phyloP scores from a whole-genome alignment of 2,888 invertebrate species.

The Carpatolechia fugitivella region DNA sequence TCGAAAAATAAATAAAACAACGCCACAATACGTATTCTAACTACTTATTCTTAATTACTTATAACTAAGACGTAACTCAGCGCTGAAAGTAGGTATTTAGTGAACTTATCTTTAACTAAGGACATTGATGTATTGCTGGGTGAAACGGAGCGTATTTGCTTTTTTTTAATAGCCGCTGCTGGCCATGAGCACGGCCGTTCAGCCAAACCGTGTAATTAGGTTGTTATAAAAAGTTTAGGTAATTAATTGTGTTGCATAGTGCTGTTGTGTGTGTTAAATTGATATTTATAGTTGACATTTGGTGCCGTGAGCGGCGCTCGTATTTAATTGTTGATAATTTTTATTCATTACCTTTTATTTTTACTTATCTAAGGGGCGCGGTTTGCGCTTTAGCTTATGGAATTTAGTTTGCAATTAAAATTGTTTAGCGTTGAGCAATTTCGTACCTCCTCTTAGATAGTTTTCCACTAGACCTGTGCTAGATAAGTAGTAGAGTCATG shows the following conservation, averaged over 20 bases:
- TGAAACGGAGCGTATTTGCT: constrained; percentile 51
- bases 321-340: constrained; percentile 47
- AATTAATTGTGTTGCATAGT: constrained; percentile 65
- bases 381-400: constrained; percentile 19
- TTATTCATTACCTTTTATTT: constrained; percentile 34
- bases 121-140: constrained; percentile 68
- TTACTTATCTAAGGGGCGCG: constrained; percentile 25
- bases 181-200: constrained; percentile 41
- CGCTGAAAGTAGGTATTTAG: constrained; percentile 69
- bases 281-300: constrained; percentile 72
- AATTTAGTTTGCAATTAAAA: constrained; percentile 34
- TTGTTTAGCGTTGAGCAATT: constrained; percentile 6
- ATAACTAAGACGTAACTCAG: constrained; percentile 74
- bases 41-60: constrained; percentile 75
- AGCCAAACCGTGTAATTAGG: constrained; percentile 66
- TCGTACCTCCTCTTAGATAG: too few species aligned
- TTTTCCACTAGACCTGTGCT: too few species aligned
- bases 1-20: constrained; percentile 54
- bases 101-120: constrained; percentile 52
- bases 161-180: constrained; percentile 37
- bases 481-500: too few species aligned
- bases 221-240: constrained; percentile 64
- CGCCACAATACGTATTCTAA: constrained; percentile 53
- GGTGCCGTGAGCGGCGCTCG: constrained; percentile 49
- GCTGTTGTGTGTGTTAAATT: constrained; percentile 55